These are phyloP conservation scores for Urocynchramus pylzowi DNA, from an alignment of 2,113 vertebrate genomes.

Conservation along the genomic window DNA sequence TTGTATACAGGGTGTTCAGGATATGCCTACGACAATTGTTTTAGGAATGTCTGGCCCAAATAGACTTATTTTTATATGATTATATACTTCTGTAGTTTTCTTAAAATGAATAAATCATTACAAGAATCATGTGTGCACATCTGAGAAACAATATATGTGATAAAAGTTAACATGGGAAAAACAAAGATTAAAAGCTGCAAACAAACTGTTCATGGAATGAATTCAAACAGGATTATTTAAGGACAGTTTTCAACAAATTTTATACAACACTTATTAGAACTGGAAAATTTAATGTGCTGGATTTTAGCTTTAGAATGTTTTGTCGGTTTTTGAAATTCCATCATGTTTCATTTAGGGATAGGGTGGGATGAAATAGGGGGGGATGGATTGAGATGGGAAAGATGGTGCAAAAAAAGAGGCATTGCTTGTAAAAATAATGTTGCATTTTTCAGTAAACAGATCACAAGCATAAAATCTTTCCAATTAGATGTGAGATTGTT, in stretches of 20 bases:
- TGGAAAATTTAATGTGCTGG: neutral
- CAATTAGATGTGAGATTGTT: neutral
- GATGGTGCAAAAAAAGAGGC: neutral
- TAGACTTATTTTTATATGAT: neutral
- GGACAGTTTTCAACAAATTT: neutral
- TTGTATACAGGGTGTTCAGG: neutral
- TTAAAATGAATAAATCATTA: neutral
- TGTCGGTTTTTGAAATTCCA: neutral
- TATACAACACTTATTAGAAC: neutral
- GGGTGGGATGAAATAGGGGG: neutral
- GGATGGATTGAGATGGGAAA: neutral
- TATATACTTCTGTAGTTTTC: neutral
- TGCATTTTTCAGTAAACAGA: neutral
- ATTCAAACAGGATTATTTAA: neutral
- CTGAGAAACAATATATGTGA: neutral
- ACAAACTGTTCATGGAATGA: neutral
- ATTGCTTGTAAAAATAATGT: neutral
- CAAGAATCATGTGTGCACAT: neutral
- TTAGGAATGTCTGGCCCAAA: conserved; percentile 1
- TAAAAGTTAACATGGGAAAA: neutral
- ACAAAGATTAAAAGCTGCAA: neutral
- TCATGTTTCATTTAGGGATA: neutral
- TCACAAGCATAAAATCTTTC: neutral
- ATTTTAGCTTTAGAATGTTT: neutral
- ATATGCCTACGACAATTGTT: neutral